A percentile compares a stretch with the other conserved stretches of the same genome.
Conservation (phyloP, 2,888 invertebrate genomes). For the Synanthedon andrenaeformis region DNA sequence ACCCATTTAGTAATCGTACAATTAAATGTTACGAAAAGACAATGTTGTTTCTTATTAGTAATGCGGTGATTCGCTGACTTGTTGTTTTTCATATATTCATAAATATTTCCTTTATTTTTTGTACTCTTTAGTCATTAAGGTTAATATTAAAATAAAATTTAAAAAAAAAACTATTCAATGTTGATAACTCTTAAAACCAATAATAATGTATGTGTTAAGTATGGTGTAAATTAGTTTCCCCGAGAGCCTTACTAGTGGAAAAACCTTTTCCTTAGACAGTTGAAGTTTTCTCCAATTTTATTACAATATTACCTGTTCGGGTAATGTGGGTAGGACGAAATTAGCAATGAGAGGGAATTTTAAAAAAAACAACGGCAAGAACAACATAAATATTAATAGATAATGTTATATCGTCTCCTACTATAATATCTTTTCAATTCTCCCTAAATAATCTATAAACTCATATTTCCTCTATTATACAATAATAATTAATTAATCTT, state of each 20-base stretch:
- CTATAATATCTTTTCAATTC: conserved; percentile 29
- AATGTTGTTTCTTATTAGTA: conserved; percentile 67
- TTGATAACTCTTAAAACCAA: conserved; percentile 68
- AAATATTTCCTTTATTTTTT: conserved; percentile 70
- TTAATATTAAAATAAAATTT: conserved; percentile 55
- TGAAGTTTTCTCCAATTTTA: conserved; percentile 30
- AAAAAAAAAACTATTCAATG: conserved; percentile 58
- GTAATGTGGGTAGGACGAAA: conserved; percentile 18
- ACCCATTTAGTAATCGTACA: conserved; percentile 50
- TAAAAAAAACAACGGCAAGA: conserved; percentile 6
- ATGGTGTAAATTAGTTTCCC: conserved; percentile 64
- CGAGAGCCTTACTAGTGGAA: conserved; percentile 62
- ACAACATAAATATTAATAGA: conserved; percentile 11
- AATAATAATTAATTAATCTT: conserved; percentile 17
- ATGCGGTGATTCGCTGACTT: conserved; percentile 65
- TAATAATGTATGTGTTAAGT: conserved; percentile 59
- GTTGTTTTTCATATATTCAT: conserved; percentile 71
- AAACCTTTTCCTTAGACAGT: conserved; percentile 66
- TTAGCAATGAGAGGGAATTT: conserved; percentile 6
- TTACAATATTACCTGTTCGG: conserved; percentile 18
- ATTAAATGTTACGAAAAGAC: conserved; percentile 61
- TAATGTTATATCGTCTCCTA: conserved; percentile 33
- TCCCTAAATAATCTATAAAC: conserved; percentile 22
- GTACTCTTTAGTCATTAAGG: conserved; percentile 69
- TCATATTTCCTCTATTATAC: conserved; percentile 29